Conservation (phyloP, 2,797 vertebrate genomes). For the Semotilus atromaculatus region DNA sequence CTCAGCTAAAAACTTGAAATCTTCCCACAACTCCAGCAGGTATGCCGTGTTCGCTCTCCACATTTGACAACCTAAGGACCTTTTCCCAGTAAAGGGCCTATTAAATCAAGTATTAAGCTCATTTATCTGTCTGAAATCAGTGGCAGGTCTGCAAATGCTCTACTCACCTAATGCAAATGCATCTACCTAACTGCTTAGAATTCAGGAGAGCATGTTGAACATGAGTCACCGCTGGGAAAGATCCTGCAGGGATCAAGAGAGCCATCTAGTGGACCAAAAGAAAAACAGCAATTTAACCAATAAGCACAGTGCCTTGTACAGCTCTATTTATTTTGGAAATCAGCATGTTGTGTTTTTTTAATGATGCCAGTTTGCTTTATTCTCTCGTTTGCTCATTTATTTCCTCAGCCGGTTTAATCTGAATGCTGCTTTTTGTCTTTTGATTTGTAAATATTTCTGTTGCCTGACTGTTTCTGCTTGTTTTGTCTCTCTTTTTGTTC, state of each 20-base stretch:
- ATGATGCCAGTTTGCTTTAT: slow-evolving; percentile 2
- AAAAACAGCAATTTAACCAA: slow-evolving; percentile 12
- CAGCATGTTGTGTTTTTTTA: slow-evolving; percentile 9
- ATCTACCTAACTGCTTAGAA: slow-evolving; percentile 25
- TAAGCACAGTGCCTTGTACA: not conserved
- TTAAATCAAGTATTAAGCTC: not conserved
- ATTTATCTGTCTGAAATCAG: slow-evolving; percentile 4
- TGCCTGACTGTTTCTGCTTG: slow-evolving; percentile 74
- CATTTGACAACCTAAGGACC: not conserved
- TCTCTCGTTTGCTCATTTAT: slow-evolving; percentile 45
- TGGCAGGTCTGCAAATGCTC: not conserved
- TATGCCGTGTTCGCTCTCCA: slow-evolving; percentile 55
- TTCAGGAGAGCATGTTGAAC: slow-evolving; percentile 22
- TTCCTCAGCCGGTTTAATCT: slow-evolving; percentile 58
- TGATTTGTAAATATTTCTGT: slow-evolving; percentile 61
- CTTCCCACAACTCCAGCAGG: slow-evolving; percentile 94
- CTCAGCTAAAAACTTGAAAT: slow-evolving; percentile 96
- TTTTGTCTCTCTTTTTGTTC: slow-evolving; percentile 60
- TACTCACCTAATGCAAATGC: slow-evolving; percentile 2
- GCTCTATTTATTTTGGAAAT: not conserved
- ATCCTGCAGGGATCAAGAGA: slow-evolving; percentile 37
- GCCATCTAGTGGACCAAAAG: slow-evolving; percentile 52
- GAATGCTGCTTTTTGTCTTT: slow-evolving; percentile 64
- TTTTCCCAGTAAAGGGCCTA: not conserved
- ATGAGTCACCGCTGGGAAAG: slow-evolving; percentile 28